Evolutionary conservation across 2,888 invertebrate genomes (phyloP), one percentile per base, ranked within the genome.

Genomic region (Chirona hameri): DNA sequence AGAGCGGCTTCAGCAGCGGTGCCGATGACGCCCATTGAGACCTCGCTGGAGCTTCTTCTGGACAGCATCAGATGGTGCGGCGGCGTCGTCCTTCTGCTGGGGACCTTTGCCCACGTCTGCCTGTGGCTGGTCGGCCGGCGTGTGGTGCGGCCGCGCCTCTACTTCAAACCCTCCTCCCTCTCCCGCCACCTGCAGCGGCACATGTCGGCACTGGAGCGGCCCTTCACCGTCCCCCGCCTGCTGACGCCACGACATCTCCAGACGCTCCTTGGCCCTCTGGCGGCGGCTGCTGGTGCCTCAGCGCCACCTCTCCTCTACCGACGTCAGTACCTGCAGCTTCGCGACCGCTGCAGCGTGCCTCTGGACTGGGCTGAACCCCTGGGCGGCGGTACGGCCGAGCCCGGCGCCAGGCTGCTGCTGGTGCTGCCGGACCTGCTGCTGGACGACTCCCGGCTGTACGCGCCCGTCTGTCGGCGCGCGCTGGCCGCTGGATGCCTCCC

Each of bases 361-460:
- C 65, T 65, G 10, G 65, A 65, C 65, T 65, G 65, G 65, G 65
- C 65, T 5, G 65, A 65, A 9, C 65, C 65, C n/a, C 65, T 65
- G 65, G 65, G n/a, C 27, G 65, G 65, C 65, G 65, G 65, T 7
- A n/a, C 27, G 27, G n/a, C n/a, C 5, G 65, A 24, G n/a, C n/a
- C 27, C n/a, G 65, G 10, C 65, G 65, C 65, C 10, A n/a, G 65
- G 12, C 9, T 65, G 65, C 65, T 65, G 65, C n/a, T 65, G 10
- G 65, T 65, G n/a, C 65, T 65, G n/a, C 65, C 65, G n/a, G 65
- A 65, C 27, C 65, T 65, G 65, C 65, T 65, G n/a, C 65, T 65
- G n/a, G 65, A 65, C 65, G 65, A 65, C n/a, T n/a, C n/a, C 27
- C 65, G 65, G 27, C 65, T 65, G 27, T 65, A 65, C 65, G 65